Evolutionary conservation across 2,888 invertebrate species (phyloP).

Genomic region (Apamea sordens): DNA sequence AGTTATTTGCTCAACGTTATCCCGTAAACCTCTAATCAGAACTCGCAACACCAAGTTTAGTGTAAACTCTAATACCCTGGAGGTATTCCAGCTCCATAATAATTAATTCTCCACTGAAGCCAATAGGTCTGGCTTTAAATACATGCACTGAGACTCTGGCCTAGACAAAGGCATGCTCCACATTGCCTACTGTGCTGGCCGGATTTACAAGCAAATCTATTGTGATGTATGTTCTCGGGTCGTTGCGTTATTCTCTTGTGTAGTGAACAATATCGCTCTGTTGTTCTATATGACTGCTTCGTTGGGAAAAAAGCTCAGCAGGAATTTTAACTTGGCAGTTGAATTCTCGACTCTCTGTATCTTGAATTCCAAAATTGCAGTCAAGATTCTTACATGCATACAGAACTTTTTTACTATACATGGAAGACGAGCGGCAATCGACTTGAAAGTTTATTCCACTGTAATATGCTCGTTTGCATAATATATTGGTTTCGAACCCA

Average conservation of each 20-base stretch:
- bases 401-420: neutral
- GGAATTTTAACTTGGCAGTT: slow-evolving; percentile 17
- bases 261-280: slow-evolving; percentile 25
- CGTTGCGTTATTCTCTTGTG: slow-evolving; percentile 35
- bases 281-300: slow-evolving; percentile 28
- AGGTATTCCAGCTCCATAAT: slow-evolving; percentile 66
- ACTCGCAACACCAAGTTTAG: slow-evolving; percentile 58
- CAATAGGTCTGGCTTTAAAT: slow-evolving; percentile 59
- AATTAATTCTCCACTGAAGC: slow-evolving; percentile 70
- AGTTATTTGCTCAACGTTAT: slow-evolving; percentile 59
- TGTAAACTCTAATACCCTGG: slow-evolving; percentile 62
- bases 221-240: slow-evolving; percentile 45
- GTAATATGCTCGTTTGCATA: slow-evolving; percentile 9
- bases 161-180: slow-evolving; percentile 55
- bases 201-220: slow-evolving; percentile 56
- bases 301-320: slow-evolving; percentile 21
- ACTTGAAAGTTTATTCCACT: slow-evolving; percentile 8
- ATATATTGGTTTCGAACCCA: slow-evolving; percentile 10
- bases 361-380: slow-evolving; percentile 24
- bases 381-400: neutral
- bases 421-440: neutral
- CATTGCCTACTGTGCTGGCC: slow-evolving; percentile 38
- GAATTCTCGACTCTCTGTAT: neutral
- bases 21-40: slow-evolving; percentile 59
- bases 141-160: slow-evolving; percentile 47